phyloP scores from a whole-genome alignment of 2,888 invertebrate genomes.

The Leucania comma region DNA sequence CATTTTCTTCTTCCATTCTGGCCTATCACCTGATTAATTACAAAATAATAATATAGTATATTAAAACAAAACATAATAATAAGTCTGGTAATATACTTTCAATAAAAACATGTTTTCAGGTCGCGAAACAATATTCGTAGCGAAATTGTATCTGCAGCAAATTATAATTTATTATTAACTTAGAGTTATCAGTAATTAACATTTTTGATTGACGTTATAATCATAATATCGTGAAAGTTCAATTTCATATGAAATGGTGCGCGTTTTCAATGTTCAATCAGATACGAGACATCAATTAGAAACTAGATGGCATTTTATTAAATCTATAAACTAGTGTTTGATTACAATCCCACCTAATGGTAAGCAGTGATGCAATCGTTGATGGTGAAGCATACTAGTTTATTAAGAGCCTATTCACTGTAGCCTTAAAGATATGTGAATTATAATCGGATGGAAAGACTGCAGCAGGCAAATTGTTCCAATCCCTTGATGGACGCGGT shows the following conservation, averaged over 20 bases:
- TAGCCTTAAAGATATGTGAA: too few relatives aligned
- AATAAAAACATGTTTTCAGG: not conserved
- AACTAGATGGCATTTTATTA: not conserved
- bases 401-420: too few relatives aligned
- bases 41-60: too few relatives aligned
- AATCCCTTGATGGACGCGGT: too few relatives aligned
- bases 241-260: slow-evolving; percentile 16
- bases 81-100: not conserved
- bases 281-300: slow-evolving; percentile 15
- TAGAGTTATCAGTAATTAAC: slow-evolving; percentile 34
- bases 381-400: too few relatives aligned
- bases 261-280: slow-evolving; percentile 23
- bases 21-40: too few relatives aligned
- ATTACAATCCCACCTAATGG: too few relatives aligned
- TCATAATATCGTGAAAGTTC: slow-evolving; percentile 57
- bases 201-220: slow-evolving; percentile 45
- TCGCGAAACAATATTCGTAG: slow-evolving; percentile 13
- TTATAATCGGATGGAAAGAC: too few relatives aligned
- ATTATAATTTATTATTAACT: slow-evolving; percentile 23
- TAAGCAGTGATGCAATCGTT: too few relatives aligned
- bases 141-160: slow-evolving; percentile 4
- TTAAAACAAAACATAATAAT: not conserved
- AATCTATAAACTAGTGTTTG: too few relatives aligned
- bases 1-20: too few relatives aligned
- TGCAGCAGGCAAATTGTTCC: too few relatives aligned